Conservation (phyloP, 1,140 invertebrate genomes). For the Cepaea nemoralis region DNA sequence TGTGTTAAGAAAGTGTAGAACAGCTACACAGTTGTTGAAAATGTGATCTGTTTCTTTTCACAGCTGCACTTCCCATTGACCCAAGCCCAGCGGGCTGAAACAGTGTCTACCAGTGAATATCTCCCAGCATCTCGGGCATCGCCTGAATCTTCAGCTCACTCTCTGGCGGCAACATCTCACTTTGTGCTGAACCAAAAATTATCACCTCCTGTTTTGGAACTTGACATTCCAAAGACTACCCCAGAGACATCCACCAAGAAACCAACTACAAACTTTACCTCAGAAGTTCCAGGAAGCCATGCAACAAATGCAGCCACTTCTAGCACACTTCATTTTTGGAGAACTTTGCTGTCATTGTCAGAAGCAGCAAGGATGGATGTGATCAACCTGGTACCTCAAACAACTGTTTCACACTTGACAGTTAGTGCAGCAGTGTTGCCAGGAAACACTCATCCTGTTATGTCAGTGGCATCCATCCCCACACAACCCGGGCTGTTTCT, state of each 20-base stretch:
- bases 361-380: background rate
- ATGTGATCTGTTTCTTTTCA: background rate
- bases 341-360: background rate
- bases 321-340: conserved; percentile 14
- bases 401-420: background rate
- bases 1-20: no score
- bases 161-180: background rate
- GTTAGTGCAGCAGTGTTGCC: background rate
- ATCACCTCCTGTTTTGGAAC: background rate
- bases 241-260: background rate
- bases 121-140: background rate
- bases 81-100: background rate
- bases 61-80: background rate
- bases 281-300: background rate
- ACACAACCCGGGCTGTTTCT: background rate
- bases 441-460: background rate
- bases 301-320: background rate
- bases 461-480: background rate
- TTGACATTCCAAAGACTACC: background rate
- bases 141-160: background rate
- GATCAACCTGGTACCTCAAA: background rate
- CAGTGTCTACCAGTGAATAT: background rate
- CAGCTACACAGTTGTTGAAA: no score
- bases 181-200: background rate
- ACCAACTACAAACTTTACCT: background rate